Percentiles rank a stretch among this genome's conserved stretches.
These are phyloP conservation scores for Lytechinus variegatus DNA, from an alignment of 35 echinoderm and acorn worm species.

Conservation along the genomic window DNA sequence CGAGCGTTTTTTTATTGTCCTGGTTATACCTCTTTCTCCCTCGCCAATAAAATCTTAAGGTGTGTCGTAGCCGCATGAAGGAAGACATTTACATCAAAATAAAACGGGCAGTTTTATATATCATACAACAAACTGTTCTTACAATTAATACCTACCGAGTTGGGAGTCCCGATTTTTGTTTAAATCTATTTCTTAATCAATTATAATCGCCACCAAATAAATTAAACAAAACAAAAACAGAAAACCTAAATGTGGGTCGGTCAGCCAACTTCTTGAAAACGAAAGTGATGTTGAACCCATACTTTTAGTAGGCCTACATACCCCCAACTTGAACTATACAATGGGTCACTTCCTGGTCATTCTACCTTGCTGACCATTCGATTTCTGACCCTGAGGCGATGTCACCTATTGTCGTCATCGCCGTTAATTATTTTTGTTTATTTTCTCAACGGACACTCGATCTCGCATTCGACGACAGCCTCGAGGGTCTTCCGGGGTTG, in stretches of 20 bases:
- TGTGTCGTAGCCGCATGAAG: too few relatives aligned
- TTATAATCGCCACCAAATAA: too few relatives aligned
- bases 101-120: too few relatives aligned
- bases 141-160: too few relatives aligned
- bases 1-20: too few relatives aligned
- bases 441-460: conserved; percentile 7
- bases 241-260: neutral
- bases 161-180: too few relatives aligned
- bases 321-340: neutral
- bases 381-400: neutral
- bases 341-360: neutral
- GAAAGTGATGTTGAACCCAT: neutral
- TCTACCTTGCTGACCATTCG: neutral
- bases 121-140: too few relatives aligned
- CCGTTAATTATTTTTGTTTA: neutral
- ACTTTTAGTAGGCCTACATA: neutral
- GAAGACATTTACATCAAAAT: too few relatives aligned
- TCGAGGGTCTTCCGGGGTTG: neutral
- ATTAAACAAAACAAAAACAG: too few relatives aligned
- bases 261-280: neutral
- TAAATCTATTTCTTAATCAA: too few relatives aligned
- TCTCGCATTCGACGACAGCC: neutral
- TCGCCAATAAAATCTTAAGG: too few relatives aligned
- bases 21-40: too few relatives aligned
- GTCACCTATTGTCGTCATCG: neutral